Conservation (phyloP, 2,797 vertebrate species). For the Chloroceryle amazona region DNA sequence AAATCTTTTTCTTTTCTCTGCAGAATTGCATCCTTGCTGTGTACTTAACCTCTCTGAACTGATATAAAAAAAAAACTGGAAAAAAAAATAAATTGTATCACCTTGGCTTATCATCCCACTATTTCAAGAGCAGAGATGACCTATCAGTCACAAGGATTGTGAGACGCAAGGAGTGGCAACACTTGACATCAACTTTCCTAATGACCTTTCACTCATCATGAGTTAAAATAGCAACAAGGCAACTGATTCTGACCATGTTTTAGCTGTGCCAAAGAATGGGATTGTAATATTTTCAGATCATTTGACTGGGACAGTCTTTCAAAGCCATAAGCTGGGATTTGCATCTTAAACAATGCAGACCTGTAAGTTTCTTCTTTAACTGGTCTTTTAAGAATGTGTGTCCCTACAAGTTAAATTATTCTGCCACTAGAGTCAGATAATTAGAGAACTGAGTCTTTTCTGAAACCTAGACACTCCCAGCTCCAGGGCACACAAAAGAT, state of each 20-base stretch:
- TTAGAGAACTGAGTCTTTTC: background rate
- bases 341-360: background rate
- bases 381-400: background rate
- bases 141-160: background rate
- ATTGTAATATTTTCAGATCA: background rate
- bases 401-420: slow-evolving; percentile 17
- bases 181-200: background rate
- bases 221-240: background rate
- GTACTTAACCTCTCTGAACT: background rate
- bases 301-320: background rate
- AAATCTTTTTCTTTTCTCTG: background rate
- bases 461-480: background rate
- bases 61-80: background rate
- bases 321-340: background rate
- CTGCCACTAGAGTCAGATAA: background rate
- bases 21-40: background rate
- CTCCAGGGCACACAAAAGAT: background rate
- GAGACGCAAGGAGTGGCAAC: background rate
- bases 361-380: background rate
- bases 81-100: background rate
- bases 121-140: background rate
- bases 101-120: background rate
- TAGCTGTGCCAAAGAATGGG: background rate
- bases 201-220: background rate
- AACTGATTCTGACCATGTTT: background rate